Conservation (phyloP, 2,888 invertebrate species). For the Dendrolimus houi region DNA sequence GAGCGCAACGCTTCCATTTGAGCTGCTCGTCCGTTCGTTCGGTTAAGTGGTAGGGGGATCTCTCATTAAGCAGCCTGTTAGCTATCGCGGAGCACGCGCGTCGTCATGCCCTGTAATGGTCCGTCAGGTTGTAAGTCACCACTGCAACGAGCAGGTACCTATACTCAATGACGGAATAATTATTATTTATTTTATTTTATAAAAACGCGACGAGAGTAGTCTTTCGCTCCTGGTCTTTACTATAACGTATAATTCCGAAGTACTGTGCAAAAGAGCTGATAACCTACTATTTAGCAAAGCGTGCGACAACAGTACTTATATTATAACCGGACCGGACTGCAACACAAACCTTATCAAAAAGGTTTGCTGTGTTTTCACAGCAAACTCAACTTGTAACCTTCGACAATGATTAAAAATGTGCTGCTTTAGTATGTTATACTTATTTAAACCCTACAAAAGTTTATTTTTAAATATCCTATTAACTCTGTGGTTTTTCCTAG, state of each 20-base stretch:
- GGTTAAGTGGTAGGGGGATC: slow-evolving; percentile 25
- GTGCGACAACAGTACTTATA: no score
- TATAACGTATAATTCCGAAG: no score
- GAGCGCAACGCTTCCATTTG: slow-evolving; percentile 55
- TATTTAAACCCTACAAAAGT: no score
- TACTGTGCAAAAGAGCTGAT: no score
- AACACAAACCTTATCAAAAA: no score
- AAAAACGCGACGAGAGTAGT: slow-evolving; percentile 20
- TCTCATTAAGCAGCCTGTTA: slow-evolving; percentile 24
- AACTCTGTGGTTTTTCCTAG: not conserved
- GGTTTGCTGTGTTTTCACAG: no score
- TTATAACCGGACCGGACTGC: no score
- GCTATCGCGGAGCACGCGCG: slow-evolving; percentile 58
- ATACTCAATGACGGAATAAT: slow-evolving; percentile 62
- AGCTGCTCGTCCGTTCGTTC: slow-evolving; percentile 16
- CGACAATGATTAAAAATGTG: no score
- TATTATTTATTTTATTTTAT: slow-evolving; percentile 22
- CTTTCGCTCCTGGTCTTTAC: no score
- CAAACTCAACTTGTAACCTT: no score
- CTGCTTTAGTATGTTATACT: no score
- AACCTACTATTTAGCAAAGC: no score
- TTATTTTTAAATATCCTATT: not conserved
- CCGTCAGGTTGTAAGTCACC: slow-evolving; percentile 29
- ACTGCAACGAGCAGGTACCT: not conserved
- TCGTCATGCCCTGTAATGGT: slow-evolving; percentile 71